Conservation (phyloP, 2,797 vertebrate species). For the Xenopus petersii region DNA sequence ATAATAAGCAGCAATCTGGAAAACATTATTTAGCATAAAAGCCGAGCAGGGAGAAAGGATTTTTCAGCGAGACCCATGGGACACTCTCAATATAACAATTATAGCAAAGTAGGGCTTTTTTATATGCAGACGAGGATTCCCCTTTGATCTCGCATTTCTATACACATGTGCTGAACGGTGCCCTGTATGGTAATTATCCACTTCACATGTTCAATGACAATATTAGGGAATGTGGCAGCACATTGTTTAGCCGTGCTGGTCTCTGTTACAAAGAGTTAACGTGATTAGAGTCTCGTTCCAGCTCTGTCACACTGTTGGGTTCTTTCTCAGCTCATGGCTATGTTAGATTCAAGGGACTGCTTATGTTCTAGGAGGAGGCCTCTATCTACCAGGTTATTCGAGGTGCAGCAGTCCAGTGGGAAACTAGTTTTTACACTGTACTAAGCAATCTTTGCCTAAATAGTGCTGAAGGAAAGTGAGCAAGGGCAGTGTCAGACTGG, state of each 20-base stretch:
- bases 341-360: background rate
- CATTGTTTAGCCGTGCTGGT: constrained; percentile 13
- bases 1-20: constrained; percentile 20
- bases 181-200: constrained; percentile 32
- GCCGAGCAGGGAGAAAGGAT: constrained; percentile 35
- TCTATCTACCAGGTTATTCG: too few relatives aligned
- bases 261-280: constrained; percentile 38
- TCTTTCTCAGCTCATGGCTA: background rate
- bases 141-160: constrained; percentile 39
- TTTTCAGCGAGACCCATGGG: constrained; percentile 28
- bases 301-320: background rate
- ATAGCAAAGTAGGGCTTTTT: constrained; percentile 31
- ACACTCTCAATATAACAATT: constrained; percentile 33
- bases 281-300: constrained; percentile 21
- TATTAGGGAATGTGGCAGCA: constrained; percentile 23
- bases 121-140: constrained; percentile 14
- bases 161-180: constrained; percentile 25
- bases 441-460: too few relatives aligned
- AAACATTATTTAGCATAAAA: constrained; percentile 47
- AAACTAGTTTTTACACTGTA: too few relatives aligned
- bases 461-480: too few relatives aligned
- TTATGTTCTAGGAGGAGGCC: too few relatives aligned
- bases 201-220: constrained; percentile 36
- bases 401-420: too few relatives aligned
- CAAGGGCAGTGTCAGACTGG: too few relatives aligned